A percentile compares a stretch with the other conserved stretches of the same genome.
Evolutionary conservation across 1,140 invertebrate genomes (phyloP).

Genomic region (Monochamus saltuarius): DNA sequence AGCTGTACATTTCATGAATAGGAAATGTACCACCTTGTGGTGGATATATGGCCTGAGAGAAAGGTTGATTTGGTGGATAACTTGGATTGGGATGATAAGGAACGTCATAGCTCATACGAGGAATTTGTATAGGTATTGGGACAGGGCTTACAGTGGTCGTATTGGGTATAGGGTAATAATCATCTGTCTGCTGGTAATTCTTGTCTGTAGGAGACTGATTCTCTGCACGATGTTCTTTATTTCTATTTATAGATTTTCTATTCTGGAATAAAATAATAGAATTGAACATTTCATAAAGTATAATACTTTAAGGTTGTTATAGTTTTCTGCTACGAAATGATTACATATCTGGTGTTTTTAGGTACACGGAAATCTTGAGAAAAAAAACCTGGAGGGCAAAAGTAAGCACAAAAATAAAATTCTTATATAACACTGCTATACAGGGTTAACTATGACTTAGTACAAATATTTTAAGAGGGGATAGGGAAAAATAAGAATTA

Average conservation of each 20-base stretch:
- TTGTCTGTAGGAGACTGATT: conserved; percentile 46
- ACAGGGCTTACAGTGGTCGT: conserved; percentile 41
- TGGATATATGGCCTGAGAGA: conserved; percentile 22
- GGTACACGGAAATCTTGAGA: no score
- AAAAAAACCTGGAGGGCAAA: no score
- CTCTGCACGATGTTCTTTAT: conserved; percentile 45
- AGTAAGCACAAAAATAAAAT: no score
- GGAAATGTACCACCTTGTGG: conserved; percentile 21
- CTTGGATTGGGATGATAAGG: conserved; percentile 31
- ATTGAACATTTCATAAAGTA: neutral
- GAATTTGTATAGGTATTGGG: conserved; percentile 41
- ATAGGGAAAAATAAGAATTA: no score
- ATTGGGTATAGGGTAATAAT: conserved; percentile 38
- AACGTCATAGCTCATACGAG: conserved; percentile 39
- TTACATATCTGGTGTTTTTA: no score
- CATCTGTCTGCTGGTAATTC: conserved; percentile 37
- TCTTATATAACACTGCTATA: no score
- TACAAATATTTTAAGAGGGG: no score
- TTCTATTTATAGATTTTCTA: conserved; percentile 55
- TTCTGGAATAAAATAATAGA: conserved; percentile 46
- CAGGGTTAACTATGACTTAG: no score
- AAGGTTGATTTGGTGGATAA: conserved; percentile 26
- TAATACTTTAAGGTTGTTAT: neutral
- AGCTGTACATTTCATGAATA: conserved; percentile 45
- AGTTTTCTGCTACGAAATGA: no score